phyloP scores from a whole-genome alignment of 1,140 invertebrate species.

The Scaptomyza hsui region DNA sequence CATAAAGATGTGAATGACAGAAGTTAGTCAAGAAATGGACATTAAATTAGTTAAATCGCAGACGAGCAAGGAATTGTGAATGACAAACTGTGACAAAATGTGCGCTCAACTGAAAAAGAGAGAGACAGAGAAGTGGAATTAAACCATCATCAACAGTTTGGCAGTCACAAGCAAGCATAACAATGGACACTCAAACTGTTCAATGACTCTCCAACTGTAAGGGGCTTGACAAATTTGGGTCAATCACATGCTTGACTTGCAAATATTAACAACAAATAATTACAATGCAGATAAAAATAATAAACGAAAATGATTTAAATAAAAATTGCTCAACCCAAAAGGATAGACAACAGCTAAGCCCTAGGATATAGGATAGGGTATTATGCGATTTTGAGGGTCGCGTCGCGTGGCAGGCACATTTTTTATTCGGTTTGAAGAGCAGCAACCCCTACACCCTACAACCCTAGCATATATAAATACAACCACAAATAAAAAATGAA shows the following conservation, averaged over 20 bases:
- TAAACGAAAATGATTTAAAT: conserved; percentile 54
- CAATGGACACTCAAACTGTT: not conserved
- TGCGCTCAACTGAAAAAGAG: conserved; percentile 28
- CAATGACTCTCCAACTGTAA: not conserved
- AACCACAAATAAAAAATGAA: conserved; percentile 71
- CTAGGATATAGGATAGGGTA: conserved; percentile 41
- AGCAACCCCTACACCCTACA: conserved; percentile 35
- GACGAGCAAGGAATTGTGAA: conserved; percentile 32
- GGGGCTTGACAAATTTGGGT: conserved; percentile 45
- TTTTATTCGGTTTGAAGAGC: conserved; percentile 51
- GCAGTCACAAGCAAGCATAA: conserved; percentile 21
- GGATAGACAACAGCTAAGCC: conserved; percentile 48
- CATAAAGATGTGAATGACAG: conserved; percentile 61
- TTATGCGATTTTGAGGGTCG: conserved; percentile 70
- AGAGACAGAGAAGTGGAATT: not conserved
- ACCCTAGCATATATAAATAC: conserved; percentile 47
- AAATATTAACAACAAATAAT: conserved; percentile 58
- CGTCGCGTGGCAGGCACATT: conserved; percentile 77
- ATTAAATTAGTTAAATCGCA: conserved; percentile 61
- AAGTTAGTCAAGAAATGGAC: conserved; percentile 62
- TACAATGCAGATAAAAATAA: conserved; percentile 21
- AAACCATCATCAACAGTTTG: conserved; percentile 42
- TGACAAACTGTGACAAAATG: conserved; percentile 30
- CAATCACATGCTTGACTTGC: conserved; percentile 77
- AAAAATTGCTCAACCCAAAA: conserved; percentile 48